These are phyloP conservation scores for Lordiphosa clarofinis DNA, from an alignment of 1,140 invertebrate species.

Conservation along the genomic window DNA sequence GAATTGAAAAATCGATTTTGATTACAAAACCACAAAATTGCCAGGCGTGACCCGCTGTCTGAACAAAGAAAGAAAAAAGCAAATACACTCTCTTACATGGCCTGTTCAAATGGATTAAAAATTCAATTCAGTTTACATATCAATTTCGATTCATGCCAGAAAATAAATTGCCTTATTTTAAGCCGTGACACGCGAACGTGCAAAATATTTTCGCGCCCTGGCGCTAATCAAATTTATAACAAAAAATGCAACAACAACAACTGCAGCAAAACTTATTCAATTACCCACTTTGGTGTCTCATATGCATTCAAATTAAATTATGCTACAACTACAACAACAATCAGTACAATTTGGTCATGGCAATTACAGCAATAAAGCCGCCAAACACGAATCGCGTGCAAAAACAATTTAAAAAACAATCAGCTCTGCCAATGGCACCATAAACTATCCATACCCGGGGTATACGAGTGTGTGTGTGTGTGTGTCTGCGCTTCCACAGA, in stretches of 20 bases:
- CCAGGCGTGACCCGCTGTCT: conserved; percentile 20
- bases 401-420: conserved; percentile 78
- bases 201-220: conserved; percentile 50
- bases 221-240: conserved; percentile 65
- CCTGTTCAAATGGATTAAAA: conserved; percentile 50
- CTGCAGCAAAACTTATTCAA: conserved; percentile 66
- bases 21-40: conserved; percentile 41
- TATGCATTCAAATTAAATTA: conserved; percentile 77
- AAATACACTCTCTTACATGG: conserved; percentile 22
- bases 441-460: conserved; percentile 42
- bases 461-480: conserved; percentile 1
- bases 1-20: conserved; percentile 52
- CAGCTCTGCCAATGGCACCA: conserved; percentile 58
- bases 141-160: conserved; percentile 37
- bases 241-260: conserved; percentile 14
- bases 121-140: conserved; percentile 48
- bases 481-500: conserved; percentile 13
- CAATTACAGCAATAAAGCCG: conserved; percentile 76
- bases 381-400: conserved; percentile 77
- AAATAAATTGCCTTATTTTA: conserved; percentile 45
- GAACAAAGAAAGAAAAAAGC: conserved; percentile 19
- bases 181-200: conserved; percentile 31
- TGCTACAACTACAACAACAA: conserved; percentile 46
- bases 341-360: conserved; percentile 47
- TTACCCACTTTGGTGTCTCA: conserved; percentile 66